Evolutionary conservation across 1,140 invertebrate genomes (phyloP), one percentile per base, ranked within the genome.

Genomic region (Harpegnathos saltator): DNA sequence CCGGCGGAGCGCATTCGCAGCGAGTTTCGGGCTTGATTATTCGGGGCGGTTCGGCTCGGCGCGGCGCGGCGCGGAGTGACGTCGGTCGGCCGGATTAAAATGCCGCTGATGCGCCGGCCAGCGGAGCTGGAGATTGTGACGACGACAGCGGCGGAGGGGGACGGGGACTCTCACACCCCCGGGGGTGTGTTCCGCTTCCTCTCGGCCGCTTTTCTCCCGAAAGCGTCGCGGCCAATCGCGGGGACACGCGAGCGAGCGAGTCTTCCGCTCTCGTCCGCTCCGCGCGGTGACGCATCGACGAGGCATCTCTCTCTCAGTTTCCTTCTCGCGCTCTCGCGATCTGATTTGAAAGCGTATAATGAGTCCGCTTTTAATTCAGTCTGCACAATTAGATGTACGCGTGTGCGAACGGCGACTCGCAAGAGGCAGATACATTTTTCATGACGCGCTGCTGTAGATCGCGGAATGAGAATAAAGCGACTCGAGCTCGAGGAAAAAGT

Each of bases 21-120:
- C 92, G 83, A 93, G 93, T 93, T 93, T 93, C 90, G 90, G 3
- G 92, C 88, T 91, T 93, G 90, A 94, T 93, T 94, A 93, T 94
- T 93, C 90, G 89, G 87, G 83, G 86, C 84, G 85, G 88, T 65
- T 75, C n/a, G n/a, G n/a, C n/a, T n/a, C n/a, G n/a, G n/a, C n/a
- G n/a, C n/a, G n/a, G n/a, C n/a, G n/a, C n/a, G n/a, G n/a, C n/a
- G n/a, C n/a, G n/a, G 91, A 92, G 86, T 91, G 91, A 93, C 89
- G 89, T 90, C 82, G 91, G 85, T 90, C 83, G 82, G 89, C 83
- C 82, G 92, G 92, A 94, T 94, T 94, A 94, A 94, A 94, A 94
- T 89, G 86, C 90, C 85, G 87, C 84, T 77, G 75, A 80, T 85
- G 68, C 75, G 82, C 69, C 83, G 74, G 71, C 73, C 26, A 68